A percentile compares a stretch with the other conserved stretches of the same genome.
Conservation (phyloP, 1,140 invertebrate genomes). For the Drosophila tropicalis region DNA sequence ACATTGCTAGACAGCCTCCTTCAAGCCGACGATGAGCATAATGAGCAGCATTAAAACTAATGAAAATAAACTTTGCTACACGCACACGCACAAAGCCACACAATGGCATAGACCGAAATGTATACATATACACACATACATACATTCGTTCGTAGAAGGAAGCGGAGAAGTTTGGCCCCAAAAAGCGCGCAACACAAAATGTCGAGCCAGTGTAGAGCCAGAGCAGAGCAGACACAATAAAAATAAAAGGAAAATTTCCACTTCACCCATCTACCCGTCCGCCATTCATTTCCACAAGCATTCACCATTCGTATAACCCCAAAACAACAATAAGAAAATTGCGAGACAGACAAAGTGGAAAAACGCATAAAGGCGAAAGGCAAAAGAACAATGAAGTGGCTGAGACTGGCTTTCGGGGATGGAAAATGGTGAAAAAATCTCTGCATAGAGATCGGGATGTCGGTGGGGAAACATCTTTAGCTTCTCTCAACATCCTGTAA, state of each 20-base stretch:
- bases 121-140: neutral
- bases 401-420: neutral
- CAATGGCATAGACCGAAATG: constrained; percentile 2
- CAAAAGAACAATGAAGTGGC: constrained; percentile 59
- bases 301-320: constrained; percentile 35
- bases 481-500: constrained; percentile 2
- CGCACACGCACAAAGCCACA: constrained; percentile 59
- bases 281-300: constrained; percentile 5
- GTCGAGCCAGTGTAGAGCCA: constrained; percentile 39
- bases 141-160: neutral
- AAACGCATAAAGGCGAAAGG: constrained; percentile 69
- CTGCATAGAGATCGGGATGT: constrained; percentile 7
- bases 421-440: constrained; percentile 23
- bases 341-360: constrained; percentile 69
- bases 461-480: constrained; percentile 1
- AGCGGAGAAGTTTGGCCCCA: constrained; percentile 23
- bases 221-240: constrained; percentile 53
- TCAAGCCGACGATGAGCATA: constrained; percentile 52
- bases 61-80: constrained; percentile 73
- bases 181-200: constrained; percentile 70
- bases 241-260: constrained; percentile 67
- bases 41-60: constrained; percentile 79
- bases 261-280: constrained; percentile 5
- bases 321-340: constrained; percentile 72
- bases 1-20: constrained; percentile 33